Evolutionary conservation across 2,113 vertebrate genomes (phyloP).

Genomic region (Anas platyrhynchos): DNA sequence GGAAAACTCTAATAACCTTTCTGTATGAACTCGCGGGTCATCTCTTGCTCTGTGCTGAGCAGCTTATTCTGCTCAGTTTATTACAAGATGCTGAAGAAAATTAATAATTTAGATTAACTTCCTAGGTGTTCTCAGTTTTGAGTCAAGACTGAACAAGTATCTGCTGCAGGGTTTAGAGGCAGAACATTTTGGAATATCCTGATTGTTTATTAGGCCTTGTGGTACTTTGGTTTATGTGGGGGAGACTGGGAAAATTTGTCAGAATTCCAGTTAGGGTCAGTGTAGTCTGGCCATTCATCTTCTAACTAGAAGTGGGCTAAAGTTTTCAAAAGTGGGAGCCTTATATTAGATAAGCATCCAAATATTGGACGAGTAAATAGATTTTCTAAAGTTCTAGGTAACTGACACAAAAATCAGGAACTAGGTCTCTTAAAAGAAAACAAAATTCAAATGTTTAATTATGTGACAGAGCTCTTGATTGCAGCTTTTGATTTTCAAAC

Average conservation of each 20-base stretch:
- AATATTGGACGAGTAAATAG: background rate
- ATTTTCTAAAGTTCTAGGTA: background rate
- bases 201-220: background rate
- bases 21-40: background rate
- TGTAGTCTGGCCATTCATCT: background rate
- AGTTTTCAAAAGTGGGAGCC: background rate
- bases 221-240: background rate
- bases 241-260: background rate
- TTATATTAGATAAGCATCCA: background rate
- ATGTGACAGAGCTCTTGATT: background rate
- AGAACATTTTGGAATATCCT: background rate
- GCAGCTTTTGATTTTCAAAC: background rate
- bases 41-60: background rate
- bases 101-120: conserved; percentile 18
- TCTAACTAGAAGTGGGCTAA: background rate
- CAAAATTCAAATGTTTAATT: background rate
- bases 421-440: background rate
- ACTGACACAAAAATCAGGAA: background rate
- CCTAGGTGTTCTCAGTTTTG: background rate
- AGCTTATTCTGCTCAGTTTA: background rate
- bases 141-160: conserved; percentile 13
- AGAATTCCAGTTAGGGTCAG: background rate
- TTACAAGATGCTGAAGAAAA: background rate
- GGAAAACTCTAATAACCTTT: background rate
- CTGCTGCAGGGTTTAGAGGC: background rate